Evolutionary conservation across 2,797 vertebrate species (phyloP), one percentile per base, ranked within the genome.

Genomic region (Acropternis orthonyx): DNA sequence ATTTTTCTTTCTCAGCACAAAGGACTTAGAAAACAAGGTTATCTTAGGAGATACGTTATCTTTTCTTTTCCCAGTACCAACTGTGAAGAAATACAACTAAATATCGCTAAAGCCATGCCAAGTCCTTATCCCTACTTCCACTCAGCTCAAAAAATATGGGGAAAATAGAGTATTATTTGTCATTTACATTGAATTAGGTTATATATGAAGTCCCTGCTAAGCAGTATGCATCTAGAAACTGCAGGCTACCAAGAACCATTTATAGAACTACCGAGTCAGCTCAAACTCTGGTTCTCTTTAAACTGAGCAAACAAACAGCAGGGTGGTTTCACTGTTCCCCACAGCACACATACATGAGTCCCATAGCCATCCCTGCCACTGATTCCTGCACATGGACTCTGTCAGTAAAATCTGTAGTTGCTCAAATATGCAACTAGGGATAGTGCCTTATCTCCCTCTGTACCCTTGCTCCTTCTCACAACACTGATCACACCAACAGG

Each of bases 251-350:
- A 85, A 22, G 16, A 56, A n/a, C 10, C 39, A 68, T 36, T 55
- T 44, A 34, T 19, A 67, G 27, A 86, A 58, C 9, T 15, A 55
- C 27, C 8, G 65, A 39, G 32, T 72, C 41, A 85, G 63, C 59
- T 61, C 54, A 59, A 82, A 36, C 23, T 58, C 54, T 7, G 22
- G 26, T 37, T n/a, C 16, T 15, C 24, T 43, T 61, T 32, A 17
- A 43, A 48, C 4, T 6, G 8, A 79, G 77, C 26, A 62, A 77
- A 34, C 17, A 20, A 34, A 48, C n/a, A 72, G 30, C 26, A 10
- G 0, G 12, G 30, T 2, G 36, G 39, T 46, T 28, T 8, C n/a
- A 36, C 14, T 7, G 1, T 1, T 52, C 14, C 27, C 37, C 36
- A 10, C 3, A 30, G 36, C 36, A 61, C 12, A 36, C 34, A 32